Conservation (phyloP, 2,113 vertebrate genomes). For the Mystacornis crossleyi region DNA sequence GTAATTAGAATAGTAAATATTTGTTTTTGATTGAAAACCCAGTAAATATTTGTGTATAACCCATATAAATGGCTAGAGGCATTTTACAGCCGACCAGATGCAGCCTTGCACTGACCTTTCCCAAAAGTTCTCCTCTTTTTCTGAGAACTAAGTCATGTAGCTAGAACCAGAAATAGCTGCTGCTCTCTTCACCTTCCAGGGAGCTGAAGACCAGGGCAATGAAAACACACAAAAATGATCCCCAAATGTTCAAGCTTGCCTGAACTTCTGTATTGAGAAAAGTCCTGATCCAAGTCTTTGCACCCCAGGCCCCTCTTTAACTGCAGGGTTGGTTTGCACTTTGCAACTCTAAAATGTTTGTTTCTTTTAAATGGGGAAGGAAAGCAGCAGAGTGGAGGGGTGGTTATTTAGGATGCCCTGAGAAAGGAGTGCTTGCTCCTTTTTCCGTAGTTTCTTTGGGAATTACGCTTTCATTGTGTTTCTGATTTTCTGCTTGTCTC, state of each 20-base stretch:
- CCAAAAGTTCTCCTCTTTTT: not conserved
- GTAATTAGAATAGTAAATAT: constrained; percentile 40
- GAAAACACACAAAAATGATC: not conserved
- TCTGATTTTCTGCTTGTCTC: not conserved
- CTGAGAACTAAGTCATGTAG: not conserved
- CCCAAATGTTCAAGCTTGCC: not conserved
- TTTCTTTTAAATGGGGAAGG: not conserved
- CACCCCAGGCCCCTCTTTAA: not conserved
- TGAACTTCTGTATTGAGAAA: not conserved
- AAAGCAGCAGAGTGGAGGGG: not conserved
- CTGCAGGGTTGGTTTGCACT: not conserved
- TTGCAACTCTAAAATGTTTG: not conserved
- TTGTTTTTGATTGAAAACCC: constrained; percentile 28
- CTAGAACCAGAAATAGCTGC: not conserved
- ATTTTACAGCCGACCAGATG: not conserved
- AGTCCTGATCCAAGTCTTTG: not conserved
- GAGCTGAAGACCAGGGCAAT: not conserved
- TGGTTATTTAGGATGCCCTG: not conserved
- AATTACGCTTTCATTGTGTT: not conserved
- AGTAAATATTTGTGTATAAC: constrained; percentile 27
- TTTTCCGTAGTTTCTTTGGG: not conserved
- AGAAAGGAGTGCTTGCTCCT: not conserved
- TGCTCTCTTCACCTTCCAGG: not conserved
- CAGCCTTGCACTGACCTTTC: not conserved
- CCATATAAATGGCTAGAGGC: not conserved